Conservation (phyloP, 2,888 invertebrate species). For the Atrina japonica region DNA sequence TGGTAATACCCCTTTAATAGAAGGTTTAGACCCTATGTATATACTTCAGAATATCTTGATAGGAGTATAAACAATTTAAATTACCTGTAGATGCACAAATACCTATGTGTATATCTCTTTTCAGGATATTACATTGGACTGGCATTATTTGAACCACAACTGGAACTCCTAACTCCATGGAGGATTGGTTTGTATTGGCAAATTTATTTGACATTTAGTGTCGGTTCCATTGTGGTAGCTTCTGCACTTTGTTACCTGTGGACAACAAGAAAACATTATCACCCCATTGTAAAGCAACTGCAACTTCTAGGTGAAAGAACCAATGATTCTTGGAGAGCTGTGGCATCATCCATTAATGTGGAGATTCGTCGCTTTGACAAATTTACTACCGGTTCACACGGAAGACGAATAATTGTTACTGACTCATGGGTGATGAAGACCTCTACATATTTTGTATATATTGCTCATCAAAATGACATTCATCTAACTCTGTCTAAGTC, state of each 20-base stretch:
- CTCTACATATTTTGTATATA: conserved; percentile 86
- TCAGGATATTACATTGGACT: conserved; percentile 76
- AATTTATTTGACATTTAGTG: conserved; percentile 59
- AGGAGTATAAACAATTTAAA: too few relatives aligned
- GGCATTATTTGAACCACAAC: conserved; percentile 62
- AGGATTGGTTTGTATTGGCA: conserved; percentile 57
- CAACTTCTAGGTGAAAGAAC: conserved; percentile 66
- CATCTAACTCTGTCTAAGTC: conserved; percentile 88
- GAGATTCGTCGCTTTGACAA: conserved; percentile 86
- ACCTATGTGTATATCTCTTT: conserved; percentile 31
- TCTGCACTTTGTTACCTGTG: conserved; percentile 85
- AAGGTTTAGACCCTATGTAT: too few relatives aligned
- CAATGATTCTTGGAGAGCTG: conserved; percentile 84
- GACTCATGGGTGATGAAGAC: conserved; percentile 94
- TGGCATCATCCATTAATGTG: conserved; percentile 87
- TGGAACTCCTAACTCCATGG: conserved; percentile 62
- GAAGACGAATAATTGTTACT: conserved; percentile 82
- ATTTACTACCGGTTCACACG: conserved; percentile 77
- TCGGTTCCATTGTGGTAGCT: conserved; percentile 82
- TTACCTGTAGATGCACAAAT: not conserved
- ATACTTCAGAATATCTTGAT: too few relatives aligned
- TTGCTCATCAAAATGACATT: conserved; percentile 90
- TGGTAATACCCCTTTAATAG: too few relatives aligned
- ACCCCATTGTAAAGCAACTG: conserved; percentile 88
- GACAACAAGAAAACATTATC: conserved; percentile 87